Conservation (phyloP, 1,140 invertebrate genomes). For the Temnothorax curvispinosus region DNA sequence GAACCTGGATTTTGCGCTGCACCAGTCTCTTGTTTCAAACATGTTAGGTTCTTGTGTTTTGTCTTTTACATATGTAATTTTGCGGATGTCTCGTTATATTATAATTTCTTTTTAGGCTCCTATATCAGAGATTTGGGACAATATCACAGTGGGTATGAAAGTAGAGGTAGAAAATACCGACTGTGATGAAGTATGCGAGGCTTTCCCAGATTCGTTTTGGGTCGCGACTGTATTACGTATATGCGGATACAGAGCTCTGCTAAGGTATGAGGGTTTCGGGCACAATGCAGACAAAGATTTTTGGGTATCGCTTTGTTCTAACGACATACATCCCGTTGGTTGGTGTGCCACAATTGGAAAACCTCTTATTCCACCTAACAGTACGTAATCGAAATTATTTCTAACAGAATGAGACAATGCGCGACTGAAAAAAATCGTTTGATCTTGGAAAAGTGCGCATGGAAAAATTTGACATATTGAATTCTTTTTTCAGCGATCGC, state of each 20-base stretch:
- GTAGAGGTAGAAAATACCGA: constrained; percentile 97
- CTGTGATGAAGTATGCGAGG: constrained; percentile 92
- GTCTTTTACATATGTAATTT: constrained; percentile 7
- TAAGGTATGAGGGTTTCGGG: constrained; percentile 98
- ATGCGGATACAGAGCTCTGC: constrained; percentile 96
- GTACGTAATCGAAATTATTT: constrained; percentile 82
- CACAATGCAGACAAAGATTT: constrained; percentile 95
- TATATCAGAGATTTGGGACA: constrained; percentile 96
- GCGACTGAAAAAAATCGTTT: background rate
- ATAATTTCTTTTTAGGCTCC: constrained; percentile 88
- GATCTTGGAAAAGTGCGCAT: background rate
- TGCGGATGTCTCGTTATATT: constrained; percentile 11
- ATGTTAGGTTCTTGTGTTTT: constrained; percentile 86
- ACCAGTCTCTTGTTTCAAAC: constrained; percentile 95
- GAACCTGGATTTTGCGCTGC: constrained; percentile 93
- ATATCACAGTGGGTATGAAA: constrained; percentile 97
- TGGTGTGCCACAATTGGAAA: constrained; percentile 98
- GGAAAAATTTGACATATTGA: background rate
- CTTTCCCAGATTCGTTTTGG: constrained; percentile 95
- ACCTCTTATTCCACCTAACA: constrained; percentile 96
- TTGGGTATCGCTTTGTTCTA: constrained; percentile 97
- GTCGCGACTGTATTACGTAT: constrained; percentile 96
- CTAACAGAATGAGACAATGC: background rate
- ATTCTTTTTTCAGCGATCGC: constrained; percentile 88
- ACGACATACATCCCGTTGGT: constrained; percentile 97